Evolutionary conservation across 2,113 vertebrate genomes (phyloP), one percentile per base, ranked within the genome.

Genomic region (Phocoena phocoena): DNA sequence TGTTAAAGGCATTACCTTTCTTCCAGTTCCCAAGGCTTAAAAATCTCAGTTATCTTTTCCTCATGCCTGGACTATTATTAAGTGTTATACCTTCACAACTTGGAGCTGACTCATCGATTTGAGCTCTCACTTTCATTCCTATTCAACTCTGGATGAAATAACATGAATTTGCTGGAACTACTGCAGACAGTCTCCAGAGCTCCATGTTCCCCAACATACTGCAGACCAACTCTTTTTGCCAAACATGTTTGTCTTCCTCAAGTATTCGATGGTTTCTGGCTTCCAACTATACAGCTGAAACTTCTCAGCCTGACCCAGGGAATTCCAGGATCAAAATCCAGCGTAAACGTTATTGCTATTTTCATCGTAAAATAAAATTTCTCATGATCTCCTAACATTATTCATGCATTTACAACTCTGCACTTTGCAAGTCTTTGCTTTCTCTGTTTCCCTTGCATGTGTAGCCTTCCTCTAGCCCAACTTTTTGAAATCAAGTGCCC

Each of bases 311-410:
- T 31, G 20, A 53, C 5, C 6, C 38, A 89, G 20, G 26, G 6
- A 11, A 89, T 17, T 67, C 36, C 20, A 76, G 65, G 26, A 44
- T 91, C 33, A 92, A 82, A 86, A 82, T 86, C 18, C 28, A 86
- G 12, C 13, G 15, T 89, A 60, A 25, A 81, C 8, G 5, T 50
- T 70, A 55, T 20, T 33, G 47, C 3, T 67, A 36, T 63, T 84
- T 96, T 67, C 15, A 60, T 84, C 93, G 7, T 41, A 67, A 82
- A 87, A 70, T 63, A 25, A 83, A 95, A 93, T 20, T n/a, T 89
- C 23, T 41, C 58, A 83, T 55, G 15, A 50, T 47, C 58, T 31
- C 26, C 7, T 86, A 62, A 79, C 21, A 47, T 47, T 44, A 58
- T 44, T 25, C 20, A 55, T 47, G 1, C 11, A 50, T 58, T 84